phyloP scores from a whole-genome alignment of 2,113 vertebrate species.

The Dromiciops gliroides region DNA sequence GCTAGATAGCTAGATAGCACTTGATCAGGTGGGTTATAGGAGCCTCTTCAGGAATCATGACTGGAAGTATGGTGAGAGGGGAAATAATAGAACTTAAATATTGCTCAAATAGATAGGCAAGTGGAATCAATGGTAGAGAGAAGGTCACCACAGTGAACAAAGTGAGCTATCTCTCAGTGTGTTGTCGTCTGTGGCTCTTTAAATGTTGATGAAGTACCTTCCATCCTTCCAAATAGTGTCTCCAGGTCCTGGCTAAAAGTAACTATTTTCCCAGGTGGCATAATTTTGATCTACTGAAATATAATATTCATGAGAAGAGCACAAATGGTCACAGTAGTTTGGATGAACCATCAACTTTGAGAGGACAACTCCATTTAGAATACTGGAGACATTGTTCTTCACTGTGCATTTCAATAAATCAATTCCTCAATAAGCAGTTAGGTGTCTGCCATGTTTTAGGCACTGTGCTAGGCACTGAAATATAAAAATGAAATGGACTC shows the following conservation, averaged over 20 bases:
- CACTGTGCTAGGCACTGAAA: not conserved
- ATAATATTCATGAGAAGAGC: not conserved
- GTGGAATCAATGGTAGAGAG: not conserved
- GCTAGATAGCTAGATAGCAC: not conserved
- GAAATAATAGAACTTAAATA: not conserved
- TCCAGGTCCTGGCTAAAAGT: not conserved
- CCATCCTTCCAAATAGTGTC: not conserved
- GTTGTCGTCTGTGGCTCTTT: not conserved
- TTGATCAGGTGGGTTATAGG: not conserved
- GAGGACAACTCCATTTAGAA: not conserved
- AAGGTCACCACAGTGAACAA: not conserved
- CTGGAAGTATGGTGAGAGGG: not conserved
- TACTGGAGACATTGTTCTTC: not conserved
- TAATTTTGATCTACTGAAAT: not conserved
- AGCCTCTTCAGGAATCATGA: no score
- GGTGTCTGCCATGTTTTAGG: not conserved
- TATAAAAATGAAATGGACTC: not conserved
- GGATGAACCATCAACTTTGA: not conserved
- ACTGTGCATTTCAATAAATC: not conserved
- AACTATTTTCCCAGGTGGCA: not conserved
- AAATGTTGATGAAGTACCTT: no score
- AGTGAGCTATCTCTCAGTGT: not conserved
- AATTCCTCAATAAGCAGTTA: not conserved
- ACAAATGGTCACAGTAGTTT: not conserved
- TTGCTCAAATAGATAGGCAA: not conserved